phyloP scores from a whole-genome alignment of 2,797 vertebrate species.

The Melanotaenia nigrans region DNA sequence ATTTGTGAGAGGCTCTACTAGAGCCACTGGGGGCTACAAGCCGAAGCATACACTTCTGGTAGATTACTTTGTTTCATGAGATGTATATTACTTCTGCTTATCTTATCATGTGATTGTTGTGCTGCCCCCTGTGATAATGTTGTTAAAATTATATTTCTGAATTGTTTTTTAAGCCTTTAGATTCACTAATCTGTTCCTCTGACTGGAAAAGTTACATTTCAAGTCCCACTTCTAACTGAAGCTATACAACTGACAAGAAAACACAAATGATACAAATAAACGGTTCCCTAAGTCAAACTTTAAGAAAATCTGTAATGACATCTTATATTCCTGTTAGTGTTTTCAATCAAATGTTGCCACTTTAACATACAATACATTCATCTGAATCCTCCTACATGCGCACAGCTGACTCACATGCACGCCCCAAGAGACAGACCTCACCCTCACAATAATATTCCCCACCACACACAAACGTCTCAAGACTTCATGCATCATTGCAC shows the following conservation, averaged over 20 bases:
- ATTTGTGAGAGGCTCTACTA: not conserved
- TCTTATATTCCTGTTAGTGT: not conserved
- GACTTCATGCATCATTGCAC: slow-evolving; percentile 45
- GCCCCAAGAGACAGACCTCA: slow-evolving; percentile 54
- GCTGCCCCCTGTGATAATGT: not conserved
- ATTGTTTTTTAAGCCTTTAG: not conserved
- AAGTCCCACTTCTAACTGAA: not conserved
- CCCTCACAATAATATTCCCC: slow-evolving; percentile 52
- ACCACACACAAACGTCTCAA: slow-evolving; percentile 34
- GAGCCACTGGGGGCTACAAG: not conserved
- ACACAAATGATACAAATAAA: not conserved
- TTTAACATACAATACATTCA: slow-evolving; percentile 13
- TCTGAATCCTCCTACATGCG: slow-evolving; percentile 28
- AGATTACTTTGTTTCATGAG: not conserved
- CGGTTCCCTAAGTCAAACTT: not conserved
- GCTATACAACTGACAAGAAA: not conserved
- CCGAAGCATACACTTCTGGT: not conserved
- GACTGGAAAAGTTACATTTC: not conserved
- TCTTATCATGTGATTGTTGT: slow-evolving; percentile 1
- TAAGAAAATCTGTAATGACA: not conserved
- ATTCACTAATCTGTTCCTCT: not conserved
- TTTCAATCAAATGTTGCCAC: slow-evolving; percentile 21
- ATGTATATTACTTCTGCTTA: not conserved
- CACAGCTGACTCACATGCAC: slow-evolving; percentile 60
- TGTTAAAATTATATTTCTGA: not conserved